A percentile compares a stretch with the other conserved stretches of the same genome.
Conservation (phyloP, 2,113 vertebrate genomes). For the Phylloscopus trochilus region DNA sequence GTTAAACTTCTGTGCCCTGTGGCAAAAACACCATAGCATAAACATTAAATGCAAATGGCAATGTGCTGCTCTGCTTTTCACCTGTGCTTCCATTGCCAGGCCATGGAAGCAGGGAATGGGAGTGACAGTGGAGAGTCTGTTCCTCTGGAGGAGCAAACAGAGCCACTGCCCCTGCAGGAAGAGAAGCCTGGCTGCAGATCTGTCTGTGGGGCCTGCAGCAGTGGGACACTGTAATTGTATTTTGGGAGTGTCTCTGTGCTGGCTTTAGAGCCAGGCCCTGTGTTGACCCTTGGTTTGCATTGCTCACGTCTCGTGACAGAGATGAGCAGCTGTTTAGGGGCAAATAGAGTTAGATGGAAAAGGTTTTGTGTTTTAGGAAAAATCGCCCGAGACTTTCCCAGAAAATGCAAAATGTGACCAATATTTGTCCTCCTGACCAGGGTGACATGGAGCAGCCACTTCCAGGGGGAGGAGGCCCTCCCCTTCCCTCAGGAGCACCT, state of each 20-base stretch:
- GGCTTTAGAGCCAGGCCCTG: neutral
- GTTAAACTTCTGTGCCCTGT: neutral
- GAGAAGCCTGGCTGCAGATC: rapidly evolving
- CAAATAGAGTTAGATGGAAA: neutral
- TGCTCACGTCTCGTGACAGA: neutral
- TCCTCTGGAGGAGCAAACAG: neutral
- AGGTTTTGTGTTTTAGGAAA: neutral
- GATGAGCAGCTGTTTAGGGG: neutral
- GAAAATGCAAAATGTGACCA: neutral
- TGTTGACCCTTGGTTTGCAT: neutral
- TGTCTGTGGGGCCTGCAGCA: neutral
- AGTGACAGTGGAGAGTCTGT: neutral
- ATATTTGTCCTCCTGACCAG: neutral
- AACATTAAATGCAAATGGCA: neutral
- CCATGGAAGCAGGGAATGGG: neutral
- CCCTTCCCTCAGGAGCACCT: neutral
- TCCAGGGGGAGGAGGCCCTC: neutral
- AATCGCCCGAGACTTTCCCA: neutral
- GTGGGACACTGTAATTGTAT: rapidly evolving
- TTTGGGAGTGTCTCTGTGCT: neutral
- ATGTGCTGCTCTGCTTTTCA: neutral
- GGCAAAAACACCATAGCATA: neutral
- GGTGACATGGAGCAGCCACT: neutral
- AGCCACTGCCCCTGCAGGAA: neutral
- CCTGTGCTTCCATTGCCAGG: neutral